Conservation (phyloP, 2,888 invertebrate species). For the Drosophila birchii region DNA sequence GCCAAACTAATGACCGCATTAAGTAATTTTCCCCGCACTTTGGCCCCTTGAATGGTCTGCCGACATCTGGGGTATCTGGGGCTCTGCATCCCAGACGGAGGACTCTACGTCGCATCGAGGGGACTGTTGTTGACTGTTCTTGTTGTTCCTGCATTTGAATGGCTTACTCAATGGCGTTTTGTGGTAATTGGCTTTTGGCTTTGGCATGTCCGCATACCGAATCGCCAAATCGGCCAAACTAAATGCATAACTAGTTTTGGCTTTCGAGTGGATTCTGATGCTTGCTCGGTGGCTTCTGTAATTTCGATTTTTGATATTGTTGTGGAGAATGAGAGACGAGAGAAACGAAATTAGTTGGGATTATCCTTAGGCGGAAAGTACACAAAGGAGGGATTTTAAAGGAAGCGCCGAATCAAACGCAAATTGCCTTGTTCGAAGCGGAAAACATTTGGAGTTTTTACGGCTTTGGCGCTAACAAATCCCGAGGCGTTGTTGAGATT, state of each 20-base stretch:
- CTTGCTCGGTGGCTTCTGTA: constrained; percentile 22
- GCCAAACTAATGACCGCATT: constrained; percentile 58
- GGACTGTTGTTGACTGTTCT: constrained; percentile 8
- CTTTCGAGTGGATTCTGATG: constrained; percentile 29
- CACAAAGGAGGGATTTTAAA: constrained; percentile 4
- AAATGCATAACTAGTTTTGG: constrained; percentile 44
- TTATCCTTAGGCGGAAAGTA: constrained; percentile 9
- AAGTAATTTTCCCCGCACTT: constrained; percentile 51
- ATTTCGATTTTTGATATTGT: constrained; percentile 1
- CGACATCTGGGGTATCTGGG: constrained; percentile 21
- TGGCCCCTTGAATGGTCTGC: constrained; percentile 1
- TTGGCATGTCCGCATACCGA: constrained; percentile 37
- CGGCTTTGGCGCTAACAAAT: constrained; percentile 25
- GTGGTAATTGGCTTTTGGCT: constrained; percentile 70
- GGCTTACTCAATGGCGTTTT: constrained; percentile 58
- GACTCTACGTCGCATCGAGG: constrained; percentile 17
- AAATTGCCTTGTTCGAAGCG: constrained; percentile 28
- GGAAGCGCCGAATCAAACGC: constrained; percentile 15
- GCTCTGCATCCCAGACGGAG: constrained; percentile 14
- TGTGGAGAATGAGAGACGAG: constrained; percentile 1
- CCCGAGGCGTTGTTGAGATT: constrained; percentile 29
- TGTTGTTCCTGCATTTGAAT: constrained; percentile 53
- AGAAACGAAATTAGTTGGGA: constrained; percentile 32
- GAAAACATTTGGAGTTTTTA: constrained; percentile 31
- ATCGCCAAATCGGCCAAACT: constrained; percentile 36